Evolutionary conservation across 2,113 vertebrate genomes (phyloP).

Genomic region (Machaerirhynchus nigripectus): DNA sequence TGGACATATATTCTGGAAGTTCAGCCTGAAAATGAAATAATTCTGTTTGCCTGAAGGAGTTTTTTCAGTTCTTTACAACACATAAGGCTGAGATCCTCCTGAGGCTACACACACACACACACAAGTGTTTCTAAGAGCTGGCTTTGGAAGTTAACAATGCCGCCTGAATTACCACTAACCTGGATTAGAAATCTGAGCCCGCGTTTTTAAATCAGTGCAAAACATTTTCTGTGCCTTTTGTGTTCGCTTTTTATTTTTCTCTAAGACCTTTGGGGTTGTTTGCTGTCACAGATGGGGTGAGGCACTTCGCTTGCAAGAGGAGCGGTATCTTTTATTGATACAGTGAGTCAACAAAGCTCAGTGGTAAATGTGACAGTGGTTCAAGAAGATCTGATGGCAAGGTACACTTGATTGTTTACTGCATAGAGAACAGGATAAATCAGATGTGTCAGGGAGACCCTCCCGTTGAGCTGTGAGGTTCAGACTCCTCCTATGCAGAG

Average conservation of each 20-base stretch:
- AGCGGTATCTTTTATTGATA: neutral
- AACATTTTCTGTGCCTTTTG: neutral
- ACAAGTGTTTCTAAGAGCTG: neutral
- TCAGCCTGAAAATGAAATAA: neutral
- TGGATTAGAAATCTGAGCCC: neutral
- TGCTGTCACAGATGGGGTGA: neutral
- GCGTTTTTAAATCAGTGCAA: neutral
- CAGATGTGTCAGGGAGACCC: neutral
- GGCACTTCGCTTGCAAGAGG: neutral
- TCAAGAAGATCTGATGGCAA: neutral
- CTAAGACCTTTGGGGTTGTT: neutral
- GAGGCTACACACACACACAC: neutral
- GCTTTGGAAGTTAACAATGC: neutral
- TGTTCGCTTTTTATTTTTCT: neutral
- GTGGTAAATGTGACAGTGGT: neutral
- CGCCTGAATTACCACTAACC: neutral
- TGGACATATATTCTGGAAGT: neutral
- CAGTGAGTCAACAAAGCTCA: neutral
- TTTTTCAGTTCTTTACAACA: neutral
- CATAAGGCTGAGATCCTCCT: neutral
- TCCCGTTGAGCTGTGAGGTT: neutral
- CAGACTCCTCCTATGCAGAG: neutral
- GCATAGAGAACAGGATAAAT: neutral
- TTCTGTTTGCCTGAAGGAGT: constrained; percentile 3
- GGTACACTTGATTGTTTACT: neutral